A percentile compares a stretch with the other conserved stretches of the same genome.
These are phyloP conservation scores for Rhagoletis pomonella DNA, from an alignment of 1,140 invertebrate genomes.

Conservation along the genomic window DNA sequence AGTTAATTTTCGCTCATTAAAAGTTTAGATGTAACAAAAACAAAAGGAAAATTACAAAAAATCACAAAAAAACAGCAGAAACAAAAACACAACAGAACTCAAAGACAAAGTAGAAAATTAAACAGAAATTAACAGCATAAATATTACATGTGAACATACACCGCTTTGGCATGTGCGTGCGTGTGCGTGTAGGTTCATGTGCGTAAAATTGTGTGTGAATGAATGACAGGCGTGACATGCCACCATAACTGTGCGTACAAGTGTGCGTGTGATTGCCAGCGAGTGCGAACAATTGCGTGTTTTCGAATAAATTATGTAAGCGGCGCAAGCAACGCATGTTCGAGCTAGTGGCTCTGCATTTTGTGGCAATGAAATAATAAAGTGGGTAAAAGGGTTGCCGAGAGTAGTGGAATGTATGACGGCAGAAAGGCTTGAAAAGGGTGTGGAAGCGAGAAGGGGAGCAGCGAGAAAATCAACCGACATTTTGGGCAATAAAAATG, in stretches of 20 bases:
- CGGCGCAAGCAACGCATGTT: neutral
- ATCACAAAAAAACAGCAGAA: neutral
- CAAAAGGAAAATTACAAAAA: neutral
- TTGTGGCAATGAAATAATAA: neutral
- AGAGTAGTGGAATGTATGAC: neutral
- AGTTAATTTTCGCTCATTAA: constrained; percentile 43
- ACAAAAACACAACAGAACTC: neutral
- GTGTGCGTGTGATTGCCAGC: neutral
- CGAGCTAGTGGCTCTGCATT: neutral
- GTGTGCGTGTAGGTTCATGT: neutral
- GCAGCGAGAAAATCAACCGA: neutral
- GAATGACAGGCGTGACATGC: constrained; percentile 28
- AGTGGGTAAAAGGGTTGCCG: neutral
- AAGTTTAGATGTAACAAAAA: constrained; percentile 39
- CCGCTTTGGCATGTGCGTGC: neutral
- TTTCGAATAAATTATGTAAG: constrained; percentile 4
- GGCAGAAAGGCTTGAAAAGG: neutral
- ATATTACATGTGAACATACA: constrained; percentile 17
- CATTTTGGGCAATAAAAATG: constrained; percentile 22
- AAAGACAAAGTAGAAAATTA: constrained; percentile 40
- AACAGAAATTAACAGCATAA: constrained; percentile 48
- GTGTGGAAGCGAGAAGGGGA: neutral
- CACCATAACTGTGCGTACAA: neutral
- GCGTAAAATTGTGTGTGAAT: neutral
- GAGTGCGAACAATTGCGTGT: neutral